A percentile compares a stretch with the other conserved stretches of the same genome.
phyloP scores from a whole-genome alignment of 2,113 vertebrate genomes.

The Rhodinocichla rosea region DNA sequence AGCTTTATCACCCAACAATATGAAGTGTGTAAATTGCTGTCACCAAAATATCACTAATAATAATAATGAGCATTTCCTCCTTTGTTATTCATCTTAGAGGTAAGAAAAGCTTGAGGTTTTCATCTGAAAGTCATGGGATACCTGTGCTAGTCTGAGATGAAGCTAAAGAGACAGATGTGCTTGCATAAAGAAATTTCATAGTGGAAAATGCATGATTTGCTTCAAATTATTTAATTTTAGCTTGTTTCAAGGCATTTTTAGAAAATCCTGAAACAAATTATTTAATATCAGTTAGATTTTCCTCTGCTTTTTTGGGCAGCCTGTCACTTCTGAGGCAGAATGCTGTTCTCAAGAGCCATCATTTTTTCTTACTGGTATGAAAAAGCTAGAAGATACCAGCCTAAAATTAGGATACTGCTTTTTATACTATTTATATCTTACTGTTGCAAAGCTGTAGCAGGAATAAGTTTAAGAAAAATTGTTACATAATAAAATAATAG shows the following conservation, averaged over 20 bases:
- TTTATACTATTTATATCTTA: not conserved
- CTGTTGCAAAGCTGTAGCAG: not conserved
- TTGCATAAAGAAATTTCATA: not conserved
- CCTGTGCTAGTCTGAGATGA: not conserved
- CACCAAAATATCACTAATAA: constrained; percentile 1
- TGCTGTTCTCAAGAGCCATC: not conserved
- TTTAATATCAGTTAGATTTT: not conserved
- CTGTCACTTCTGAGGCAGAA: not conserved
- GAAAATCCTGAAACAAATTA: not conserved
- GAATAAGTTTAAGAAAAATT: not conserved
- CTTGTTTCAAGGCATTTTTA: not conserved
- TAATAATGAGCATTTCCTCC: constrained; percentile 22
- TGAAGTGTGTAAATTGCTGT: not conserved
- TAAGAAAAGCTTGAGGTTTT: constrained; percentile 20
- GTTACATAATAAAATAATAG: constrained; percentile 24
- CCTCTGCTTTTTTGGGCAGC: not conserved
- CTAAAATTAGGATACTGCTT: constrained; percentile 47
- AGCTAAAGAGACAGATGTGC: not conserved
- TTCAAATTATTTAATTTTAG: constrained; percentile 6
- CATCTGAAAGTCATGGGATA: not conserved
- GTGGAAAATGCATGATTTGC: not conserved
- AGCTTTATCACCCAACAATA: not conserved
- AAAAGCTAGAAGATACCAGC: not conserved
- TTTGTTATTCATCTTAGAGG: not conserved
- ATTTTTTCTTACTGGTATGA: not conserved